A percentile compares a stretch with the other conserved stretches of the same genome.
phyloP scores from a whole-genome alignment of 1,140 invertebrate species.

The Aphaenogaster ashmeadi region DNA sequence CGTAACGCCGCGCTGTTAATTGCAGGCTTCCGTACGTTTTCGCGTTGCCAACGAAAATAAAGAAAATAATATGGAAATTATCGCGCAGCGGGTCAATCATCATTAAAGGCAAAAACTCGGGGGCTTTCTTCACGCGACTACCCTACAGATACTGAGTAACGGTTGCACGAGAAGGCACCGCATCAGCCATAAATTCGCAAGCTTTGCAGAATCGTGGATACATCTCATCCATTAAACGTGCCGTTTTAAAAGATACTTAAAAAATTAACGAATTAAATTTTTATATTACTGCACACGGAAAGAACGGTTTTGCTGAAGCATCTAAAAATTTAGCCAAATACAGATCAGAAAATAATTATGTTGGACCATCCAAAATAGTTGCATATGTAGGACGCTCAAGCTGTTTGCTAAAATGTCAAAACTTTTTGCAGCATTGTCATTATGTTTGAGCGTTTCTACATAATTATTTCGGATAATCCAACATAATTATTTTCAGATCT shows the following conservation, averaged over 20 bases:
- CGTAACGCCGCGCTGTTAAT: slow-evolving; percentile 26
- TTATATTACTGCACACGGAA: no score
- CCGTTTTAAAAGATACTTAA: neutral
- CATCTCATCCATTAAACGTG: neutral
- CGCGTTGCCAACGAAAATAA: slow-evolving; percentile 11
- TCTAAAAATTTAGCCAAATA: no score
- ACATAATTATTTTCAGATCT: no score
- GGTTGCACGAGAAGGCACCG: neutral
- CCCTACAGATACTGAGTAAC: slow-evolving; percentile 6
- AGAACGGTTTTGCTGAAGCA: no score
- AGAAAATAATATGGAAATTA: slow-evolving; percentile 51
- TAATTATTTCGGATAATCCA: no score
- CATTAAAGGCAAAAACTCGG: slow-evolving; percentile 44
- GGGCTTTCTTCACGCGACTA: slow-evolving; percentile 31
- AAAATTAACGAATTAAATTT: neutral
- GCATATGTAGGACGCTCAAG: no score
- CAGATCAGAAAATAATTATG: no score
- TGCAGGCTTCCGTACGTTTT: slow-evolving; percentile 1
- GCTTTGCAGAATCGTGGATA: neutral
- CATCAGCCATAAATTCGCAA: neutral
- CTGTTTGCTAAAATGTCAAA: no score
- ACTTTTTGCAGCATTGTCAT: no score
- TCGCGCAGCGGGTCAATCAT: slow-evolving; percentile 41
- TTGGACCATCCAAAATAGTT: no score
- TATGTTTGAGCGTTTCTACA: no score